A percentile compares a stretch with the other conserved stretches of the same genome.
phyloP scores from a whole-genome alignment of 2,888 invertebrate species.

The Stramonita haemastoma region DNA sequence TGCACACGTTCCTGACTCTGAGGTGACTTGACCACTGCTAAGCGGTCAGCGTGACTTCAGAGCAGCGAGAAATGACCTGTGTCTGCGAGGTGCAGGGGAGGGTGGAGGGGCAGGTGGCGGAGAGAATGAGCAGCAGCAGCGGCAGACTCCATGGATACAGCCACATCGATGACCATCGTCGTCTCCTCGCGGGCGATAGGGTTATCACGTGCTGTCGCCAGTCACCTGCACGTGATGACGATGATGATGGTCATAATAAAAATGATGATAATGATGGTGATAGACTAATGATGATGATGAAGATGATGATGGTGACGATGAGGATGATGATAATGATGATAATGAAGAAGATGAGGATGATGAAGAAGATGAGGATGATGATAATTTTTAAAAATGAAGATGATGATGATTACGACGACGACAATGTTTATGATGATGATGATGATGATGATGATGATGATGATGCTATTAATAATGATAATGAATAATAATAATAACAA shows the following conservation, averaged over 20 bases:
- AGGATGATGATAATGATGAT: background rate
- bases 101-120: background rate
- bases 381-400: too few species aligned
- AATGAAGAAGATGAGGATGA: too few species aligned
- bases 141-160: conserved; percentile 31
- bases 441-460: too few species aligned
- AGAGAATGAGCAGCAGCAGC: conserved; percentile 22
- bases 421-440: too few species aligned
- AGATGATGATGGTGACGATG: background rate
- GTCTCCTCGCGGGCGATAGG: background rate
- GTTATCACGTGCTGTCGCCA: background rate
- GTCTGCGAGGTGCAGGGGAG: background rate
- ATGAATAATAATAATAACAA: too few species aligned
- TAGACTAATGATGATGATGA: background rate
- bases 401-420: too few species aligned
- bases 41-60: too few species aligned
- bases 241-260: background rate
- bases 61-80: background rate
- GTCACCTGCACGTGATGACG: background rate
- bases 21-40: too few species aligned
- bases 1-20: too few species aligned
- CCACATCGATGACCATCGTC: conserved; percentile 27
- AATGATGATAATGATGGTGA: background rate
- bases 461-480: too few species aligned
- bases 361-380: too few species aligned